Evolutionary conservation across 2,888 invertebrate species (phyloP).

Genomic region (Plagodis pulveraria): DNA sequence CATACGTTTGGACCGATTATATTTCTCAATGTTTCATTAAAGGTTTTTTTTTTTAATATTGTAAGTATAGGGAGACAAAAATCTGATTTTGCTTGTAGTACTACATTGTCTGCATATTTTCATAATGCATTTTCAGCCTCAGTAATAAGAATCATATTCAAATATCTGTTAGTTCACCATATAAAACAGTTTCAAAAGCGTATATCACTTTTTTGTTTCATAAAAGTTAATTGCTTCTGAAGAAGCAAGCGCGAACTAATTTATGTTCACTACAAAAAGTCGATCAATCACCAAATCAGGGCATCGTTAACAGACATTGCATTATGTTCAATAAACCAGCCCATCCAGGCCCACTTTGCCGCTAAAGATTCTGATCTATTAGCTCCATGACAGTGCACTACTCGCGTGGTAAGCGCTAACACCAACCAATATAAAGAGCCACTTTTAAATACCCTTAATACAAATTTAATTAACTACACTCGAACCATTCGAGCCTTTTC

Average conservation of each 20-base stretch:
- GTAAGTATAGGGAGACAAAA: too few species aligned
- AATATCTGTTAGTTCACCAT: neutral
- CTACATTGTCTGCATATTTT: too few species aligned
- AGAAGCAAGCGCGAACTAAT: constrained; percentile 66
- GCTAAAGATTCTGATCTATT: constrained; percentile 81
- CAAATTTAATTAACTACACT: constrained; percentile 82
- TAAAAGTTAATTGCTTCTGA: constrained; percentile 60
- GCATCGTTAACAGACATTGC: constrained; percentile 77
- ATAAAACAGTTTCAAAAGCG: constrained; percentile 18
- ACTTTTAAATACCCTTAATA: constrained; percentile 73
- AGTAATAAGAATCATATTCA: too few species aligned
- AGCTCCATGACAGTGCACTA: constrained; percentile 72
- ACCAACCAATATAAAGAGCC: constrained; percentile 73
- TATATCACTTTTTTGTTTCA: constrained; percentile 13
- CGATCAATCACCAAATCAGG: constrained; percentile 80
- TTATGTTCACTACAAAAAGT: constrained; percentile 65
- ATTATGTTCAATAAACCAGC: constrained; percentile 75
- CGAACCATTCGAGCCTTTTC: constrained; percentile 68
- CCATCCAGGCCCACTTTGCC: constrained; percentile 68
- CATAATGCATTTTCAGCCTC: too few species aligned
- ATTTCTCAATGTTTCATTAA: too few species aligned
- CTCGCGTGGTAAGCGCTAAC: constrained; percentile 71
- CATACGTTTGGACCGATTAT: too few species aligned
- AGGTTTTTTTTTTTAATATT: too few species aligned
- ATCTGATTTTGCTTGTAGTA: too few species aligned